Conservation (phyloP, 2,888 invertebrate genomes). For the Polydrusus cervinus region DNA sequence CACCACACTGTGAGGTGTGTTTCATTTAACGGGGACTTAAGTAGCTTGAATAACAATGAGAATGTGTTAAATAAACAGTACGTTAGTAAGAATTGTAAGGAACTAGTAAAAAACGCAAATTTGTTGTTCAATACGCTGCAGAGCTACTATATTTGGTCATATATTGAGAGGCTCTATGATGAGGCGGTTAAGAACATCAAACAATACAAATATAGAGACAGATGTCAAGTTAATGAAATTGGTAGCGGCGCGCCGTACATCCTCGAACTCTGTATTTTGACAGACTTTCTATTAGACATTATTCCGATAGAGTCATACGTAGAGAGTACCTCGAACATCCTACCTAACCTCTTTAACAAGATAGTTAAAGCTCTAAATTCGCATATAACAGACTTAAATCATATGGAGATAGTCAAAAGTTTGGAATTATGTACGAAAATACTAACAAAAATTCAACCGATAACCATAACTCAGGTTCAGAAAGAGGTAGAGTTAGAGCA, state of each 20-base stretch:
- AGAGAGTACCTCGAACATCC: conserved; percentile 84
- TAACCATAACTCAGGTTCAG: conserved; percentile 68
- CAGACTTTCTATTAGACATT: conserved; percentile 84
- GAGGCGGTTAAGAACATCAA: conserved; percentile 67
- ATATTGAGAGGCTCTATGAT: conserved; percentile 79
- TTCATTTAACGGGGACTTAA: conserved; percentile 69
- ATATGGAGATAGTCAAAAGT: conserved; percentile 78
- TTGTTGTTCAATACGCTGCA: conserved; percentile 88
- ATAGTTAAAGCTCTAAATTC: conserved; percentile 77
- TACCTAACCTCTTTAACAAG: conserved; percentile 83
- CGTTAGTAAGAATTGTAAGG: conserved; percentile 73
- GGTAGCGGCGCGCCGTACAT: conserved; percentile 78
- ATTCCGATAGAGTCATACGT: conserved; percentile 84
- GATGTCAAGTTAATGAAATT: conserved; percentile 72
- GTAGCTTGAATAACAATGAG: conserved; percentile 66
- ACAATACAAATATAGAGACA: conserved; percentile 64
- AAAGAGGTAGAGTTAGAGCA: conserved; percentile 57
- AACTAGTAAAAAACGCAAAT: conserved; percentile 89
- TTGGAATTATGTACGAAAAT: conserved; percentile 83
- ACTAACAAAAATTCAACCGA: conserved; percentile 83
- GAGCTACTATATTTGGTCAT: conserved; percentile 90
- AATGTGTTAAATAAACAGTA: conserved; percentile 67
- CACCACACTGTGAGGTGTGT: conserved; percentile 66
- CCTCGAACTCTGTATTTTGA: conserved; percentile 81
- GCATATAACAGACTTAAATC: conserved; percentile 74